phyloP scores from a whole-genome alignment of 2,888 invertebrate species.

The Plagodis dolabraria region DNA sequence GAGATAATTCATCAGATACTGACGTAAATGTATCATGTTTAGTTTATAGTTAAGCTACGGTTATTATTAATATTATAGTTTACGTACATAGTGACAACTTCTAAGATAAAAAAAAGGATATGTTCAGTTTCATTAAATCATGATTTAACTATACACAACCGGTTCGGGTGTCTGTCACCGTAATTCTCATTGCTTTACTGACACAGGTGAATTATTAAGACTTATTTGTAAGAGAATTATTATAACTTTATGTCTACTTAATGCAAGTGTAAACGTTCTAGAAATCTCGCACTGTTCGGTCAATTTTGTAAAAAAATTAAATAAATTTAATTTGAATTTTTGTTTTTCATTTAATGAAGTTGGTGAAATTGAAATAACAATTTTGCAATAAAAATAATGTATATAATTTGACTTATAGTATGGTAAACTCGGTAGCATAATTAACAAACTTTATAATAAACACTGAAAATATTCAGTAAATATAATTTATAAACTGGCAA shows the following conservation, averaged over 20 bases:
- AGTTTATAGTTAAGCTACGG: conserved; percentile 81
- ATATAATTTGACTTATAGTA: conserved; percentile 82
- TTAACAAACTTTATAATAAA: conserved; percentile 82
- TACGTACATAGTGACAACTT: conserved; percentile 79
- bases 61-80: conserved; percentile 77
- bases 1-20: conserved; percentile 69
- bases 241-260: conserved; percentile 84
- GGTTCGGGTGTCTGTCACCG: conserved; percentile 60
- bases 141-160: conserved; percentile 72
- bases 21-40: conserved; percentile 79
- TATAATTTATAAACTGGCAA: conserved; percentile 80
- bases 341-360: conserved; percentile 57
- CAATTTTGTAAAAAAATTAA: conserved; percentile 84
- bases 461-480: conserved; percentile 83
- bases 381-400: conserved; percentile 82
- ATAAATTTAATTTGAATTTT: conserved; percentile 77
- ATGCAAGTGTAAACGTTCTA: conserved; percentile 85
- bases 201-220: conserved; percentile 82
- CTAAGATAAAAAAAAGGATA: conserved; percentile 58
- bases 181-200: conserved; percentile 73
- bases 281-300: conserved; percentile 86
- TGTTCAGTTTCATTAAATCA: conserved; percentile 73
- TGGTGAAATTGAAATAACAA: conserved; percentile 56
- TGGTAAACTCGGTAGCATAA: conserved; percentile 82
- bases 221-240: conserved; percentile 82